phyloP scores from a whole-genome alignment of 2,797 vertebrate genomes.

The Alectoris magna region DNA sequence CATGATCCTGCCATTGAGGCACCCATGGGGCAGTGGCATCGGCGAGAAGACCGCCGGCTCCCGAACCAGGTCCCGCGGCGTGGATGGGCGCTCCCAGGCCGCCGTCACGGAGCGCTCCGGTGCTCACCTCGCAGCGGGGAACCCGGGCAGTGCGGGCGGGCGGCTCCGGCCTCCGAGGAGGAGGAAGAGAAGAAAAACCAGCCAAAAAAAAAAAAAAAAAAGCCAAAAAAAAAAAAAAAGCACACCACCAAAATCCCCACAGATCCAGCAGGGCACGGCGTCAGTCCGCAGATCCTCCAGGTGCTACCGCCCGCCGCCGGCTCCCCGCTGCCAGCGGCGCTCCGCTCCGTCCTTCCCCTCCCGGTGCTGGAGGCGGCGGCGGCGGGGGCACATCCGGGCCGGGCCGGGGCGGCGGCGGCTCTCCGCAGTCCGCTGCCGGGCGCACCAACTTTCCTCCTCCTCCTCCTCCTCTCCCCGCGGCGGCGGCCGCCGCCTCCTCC shows the following conservation, averaged over 20 bases:
- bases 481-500: neutral
- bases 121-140: slow-evolving; percentile 65
- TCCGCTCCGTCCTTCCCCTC: slow-evolving; percentile 29
- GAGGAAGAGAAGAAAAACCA: neutral
- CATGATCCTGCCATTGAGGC: slow-evolving; percentile 94
- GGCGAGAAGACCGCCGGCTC: slow-evolving; percentile 69
- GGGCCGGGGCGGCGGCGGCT: slow-evolving; percentile 18
- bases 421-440: slow-evolving; percentile 28
- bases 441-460: neutral
- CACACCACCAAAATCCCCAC: neutral
- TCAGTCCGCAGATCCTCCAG: slow-evolving; percentile 25
- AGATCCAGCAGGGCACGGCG: slow-evolving; percentile 11
- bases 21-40: slow-evolving; percentile 91
- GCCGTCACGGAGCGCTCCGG: neutral
- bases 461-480: neutral
- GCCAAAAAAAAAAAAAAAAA: neutral
- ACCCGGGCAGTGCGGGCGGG: neutral
- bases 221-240: neutral
- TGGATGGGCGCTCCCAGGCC: too few species aligned
- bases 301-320: slow-evolving; percentile 21
- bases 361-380: neutral
- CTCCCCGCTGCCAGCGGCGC: neutral
- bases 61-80: slow-evolving; percentile 33
- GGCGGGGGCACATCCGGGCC: slow-evolving; percentile 23
- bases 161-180: slow-evolving; percentile 10